phyloP scores from a whole-genome alignment of 2,113 vertebrate species.

The Urocynchramus pylzowi region DNA sequence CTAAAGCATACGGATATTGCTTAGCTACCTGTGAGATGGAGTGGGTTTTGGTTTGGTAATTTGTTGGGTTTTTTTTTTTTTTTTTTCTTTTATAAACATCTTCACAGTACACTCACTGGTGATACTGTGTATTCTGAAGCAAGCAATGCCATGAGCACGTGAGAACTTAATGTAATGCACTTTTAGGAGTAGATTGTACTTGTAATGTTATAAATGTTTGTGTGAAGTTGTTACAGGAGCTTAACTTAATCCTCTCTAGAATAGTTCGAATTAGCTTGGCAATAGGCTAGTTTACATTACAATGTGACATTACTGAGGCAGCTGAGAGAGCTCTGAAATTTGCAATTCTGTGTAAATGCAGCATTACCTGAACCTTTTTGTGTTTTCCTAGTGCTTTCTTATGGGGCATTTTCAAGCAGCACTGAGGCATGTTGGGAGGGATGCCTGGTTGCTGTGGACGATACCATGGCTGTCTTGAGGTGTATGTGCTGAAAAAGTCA shows the following conservation, averaged over 20 bases:
- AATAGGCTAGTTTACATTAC: not conserved
- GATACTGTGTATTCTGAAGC: not conserved
- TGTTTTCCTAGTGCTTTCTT: not conserved
- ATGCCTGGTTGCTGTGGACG: not conserved
- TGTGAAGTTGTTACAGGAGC: not conserved
- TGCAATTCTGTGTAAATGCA: not conserved
- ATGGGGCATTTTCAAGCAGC: not conserved
- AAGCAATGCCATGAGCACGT: not conserved
- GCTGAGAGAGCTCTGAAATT: not conserved
- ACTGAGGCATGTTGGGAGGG: not conserved
- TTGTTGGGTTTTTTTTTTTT: not conserved
- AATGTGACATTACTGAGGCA: not conserved
- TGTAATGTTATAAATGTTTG: not conserved
- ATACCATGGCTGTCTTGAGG: not conserved
- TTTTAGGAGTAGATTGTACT: not conserved
- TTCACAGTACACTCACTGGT: not conserved
- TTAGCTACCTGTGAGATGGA: not conserved
- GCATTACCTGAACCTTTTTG: rapidly evolving
- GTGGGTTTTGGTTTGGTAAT: not conserved
- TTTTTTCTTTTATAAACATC: not conserved
- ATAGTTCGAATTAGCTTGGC: not conserved
- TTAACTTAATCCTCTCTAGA: not conserved
- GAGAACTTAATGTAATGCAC: not conserved
- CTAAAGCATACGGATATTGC: not conserved
- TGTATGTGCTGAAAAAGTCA: not conserved